Conservation (phyloP, 2,888 invertebrate genomes). For the Seira musarum region DNA sequence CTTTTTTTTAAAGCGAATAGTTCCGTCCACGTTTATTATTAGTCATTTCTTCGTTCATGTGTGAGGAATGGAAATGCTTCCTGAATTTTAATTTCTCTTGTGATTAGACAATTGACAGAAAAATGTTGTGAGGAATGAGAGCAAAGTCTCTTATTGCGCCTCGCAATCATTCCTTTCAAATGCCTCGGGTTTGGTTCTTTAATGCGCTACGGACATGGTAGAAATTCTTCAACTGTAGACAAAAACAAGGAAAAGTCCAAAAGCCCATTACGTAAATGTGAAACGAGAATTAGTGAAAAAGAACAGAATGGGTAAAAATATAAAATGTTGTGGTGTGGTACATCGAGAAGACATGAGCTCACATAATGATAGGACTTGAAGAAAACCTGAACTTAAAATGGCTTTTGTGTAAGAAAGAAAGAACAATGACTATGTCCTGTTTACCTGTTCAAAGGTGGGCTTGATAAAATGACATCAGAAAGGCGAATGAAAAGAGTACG, state of each 20-base stretch:
- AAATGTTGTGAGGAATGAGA: background rate
- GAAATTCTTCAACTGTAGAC: too few relatives aligned
- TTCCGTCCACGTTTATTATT: background rate
- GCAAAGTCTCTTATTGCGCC: background rate
- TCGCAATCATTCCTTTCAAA: background rate
- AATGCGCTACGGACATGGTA: background rate
- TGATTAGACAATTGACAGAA: slow-evolving; percentile 6
- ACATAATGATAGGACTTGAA: background rate
- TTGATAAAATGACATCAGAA: background rate
- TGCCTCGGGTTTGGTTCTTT: background rate
- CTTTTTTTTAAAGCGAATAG: slow-evolving; percentile 15
- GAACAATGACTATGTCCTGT: background rate
- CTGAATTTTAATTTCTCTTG: slow-evolving; percentile 48
- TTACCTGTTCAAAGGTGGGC: background rate
- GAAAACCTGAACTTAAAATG: background rate
- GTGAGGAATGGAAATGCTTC: slow-evolving; percentile 44
- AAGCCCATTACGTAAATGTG: background rate
- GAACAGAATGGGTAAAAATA: too few relatives aligned
- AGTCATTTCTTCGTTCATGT: slow-evolving; percentile 2
- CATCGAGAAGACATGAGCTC: background rate
- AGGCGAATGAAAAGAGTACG: too few relatives aligned
- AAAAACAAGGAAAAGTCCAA: background rate
- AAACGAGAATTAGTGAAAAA: background rate
- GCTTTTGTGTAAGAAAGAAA: background rate
- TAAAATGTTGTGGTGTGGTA: background rate